phyloP scores from a whole-genome alignment of 1,140 invertebrate species.

The Bathynomus jamesi region DNA sequence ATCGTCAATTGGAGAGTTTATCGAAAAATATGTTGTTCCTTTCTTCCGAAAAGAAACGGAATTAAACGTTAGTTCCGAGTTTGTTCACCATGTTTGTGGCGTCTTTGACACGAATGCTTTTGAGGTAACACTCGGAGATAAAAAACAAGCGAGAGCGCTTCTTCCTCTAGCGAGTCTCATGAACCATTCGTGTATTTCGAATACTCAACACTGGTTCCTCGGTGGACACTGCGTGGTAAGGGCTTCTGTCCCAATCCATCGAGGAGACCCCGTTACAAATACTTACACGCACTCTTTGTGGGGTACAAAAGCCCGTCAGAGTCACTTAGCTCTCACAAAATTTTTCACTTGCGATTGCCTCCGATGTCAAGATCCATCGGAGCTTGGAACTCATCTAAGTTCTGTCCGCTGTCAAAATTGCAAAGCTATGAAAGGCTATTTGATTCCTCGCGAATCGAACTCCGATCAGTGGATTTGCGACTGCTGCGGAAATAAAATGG shows the following conservation, averaged over 20 bases:
- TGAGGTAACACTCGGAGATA: slow-evolving; percentile 56
- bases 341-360: slow-evolving; percentile 51
- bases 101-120: slow-evolving; percentile 72
- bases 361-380: slow-evolving; percentile 36
- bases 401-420: slow-evolving; percentile 38
- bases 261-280: slow-evolving; percentile 55
- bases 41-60: background rate
- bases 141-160: slow-evolving; percentile 50
- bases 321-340: slow-evolving; percentile 59
- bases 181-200: slow-evolving; percentile 72
- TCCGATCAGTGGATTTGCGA: background rate
- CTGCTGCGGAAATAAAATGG: background rate
- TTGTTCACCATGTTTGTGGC: slow-evolving; percentile 62
- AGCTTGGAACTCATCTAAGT: slow-evolving; percentile 39
- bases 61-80: slow-evolving; percentile 40
- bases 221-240: slow-evolving; percentile 47
- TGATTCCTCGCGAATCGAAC: slow-evolving; percentile 32
- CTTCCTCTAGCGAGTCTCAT: slow-evolving; percentile 65
- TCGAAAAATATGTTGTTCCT: slow-evolving; percentile 14
- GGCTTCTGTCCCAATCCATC: slow-evolving; percentile 55
- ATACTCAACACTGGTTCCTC: slow-evolving; percentile 62
- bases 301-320: slow-evolving; percentile 60
- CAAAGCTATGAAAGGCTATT: slow-evolving; percentile 38
- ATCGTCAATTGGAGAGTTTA: slow-evolving; percentile 11
- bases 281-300: slow-evolving; percentile 66